Percentiles rank a stretch among this genome's conserved stretches.
Evolutionary conservation across 2,113 vertebrate genomes (phyloP).

Genomic region (Scomber japonicus): DNA sequence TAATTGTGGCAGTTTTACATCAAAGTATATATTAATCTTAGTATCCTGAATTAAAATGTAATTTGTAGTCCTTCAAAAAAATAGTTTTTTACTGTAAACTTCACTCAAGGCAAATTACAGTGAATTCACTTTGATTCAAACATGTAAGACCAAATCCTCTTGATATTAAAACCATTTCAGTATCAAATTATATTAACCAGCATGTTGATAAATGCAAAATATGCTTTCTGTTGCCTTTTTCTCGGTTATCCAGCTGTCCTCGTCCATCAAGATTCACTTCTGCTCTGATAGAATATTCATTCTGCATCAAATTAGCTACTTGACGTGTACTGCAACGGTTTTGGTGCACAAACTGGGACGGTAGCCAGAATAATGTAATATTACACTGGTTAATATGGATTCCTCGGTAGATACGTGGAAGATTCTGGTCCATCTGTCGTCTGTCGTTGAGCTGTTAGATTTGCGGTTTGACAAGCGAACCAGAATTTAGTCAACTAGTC

Average conservation of each 20-base stretch:
- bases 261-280: neutral
- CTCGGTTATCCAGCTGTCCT: no score
- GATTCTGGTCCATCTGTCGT: conserved; percentile 23
- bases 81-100: no score
- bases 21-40: no score
- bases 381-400: conserved; percentile 13
- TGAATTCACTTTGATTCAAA: no score
- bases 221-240: neutral
- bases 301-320: conserved; percentile 9
- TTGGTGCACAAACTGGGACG: conserved; percentile 29
- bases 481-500: conserved; percentile 11
- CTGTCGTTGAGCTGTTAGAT: conserved; percentile 29
- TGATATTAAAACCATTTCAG: no score
- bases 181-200: no score
- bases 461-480: conserved; percentile 33
- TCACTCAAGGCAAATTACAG: no score
- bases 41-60: no score
- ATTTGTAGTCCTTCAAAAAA: no score
- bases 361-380: conserved; percentile 10
- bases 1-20: no score
- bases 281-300: conserved; percentile 16
- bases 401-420: neutral
- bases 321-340: conserved; percentile 2
- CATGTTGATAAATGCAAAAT: no score
- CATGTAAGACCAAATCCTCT: no score